Percentiles rank a stretch among this genome's conserved stretches.
Conservation (phyloP, 2,113 vertebrate genomes). For the Hylia prasina region DNA sequence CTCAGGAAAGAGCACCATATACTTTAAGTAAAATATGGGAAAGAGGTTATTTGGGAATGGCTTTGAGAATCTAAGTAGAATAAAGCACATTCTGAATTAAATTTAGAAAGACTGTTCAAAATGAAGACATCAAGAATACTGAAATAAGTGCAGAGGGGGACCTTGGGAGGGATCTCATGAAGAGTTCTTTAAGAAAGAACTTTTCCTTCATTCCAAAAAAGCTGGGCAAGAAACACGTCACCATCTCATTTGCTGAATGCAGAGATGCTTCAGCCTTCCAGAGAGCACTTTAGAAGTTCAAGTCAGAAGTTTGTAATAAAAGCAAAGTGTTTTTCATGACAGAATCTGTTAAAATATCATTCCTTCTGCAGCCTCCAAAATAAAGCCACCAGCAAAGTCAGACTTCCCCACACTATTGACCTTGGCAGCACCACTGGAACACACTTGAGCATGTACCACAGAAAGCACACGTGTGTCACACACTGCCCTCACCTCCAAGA, state of each 20-base stretch:
- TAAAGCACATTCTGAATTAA: not conserved
- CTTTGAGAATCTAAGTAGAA: not conserved
- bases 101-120: not conserved
- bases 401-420: not conserved
- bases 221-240: not conserved
- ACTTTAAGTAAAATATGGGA: not conserved
- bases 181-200: not conserved
- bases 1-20: not conserved
- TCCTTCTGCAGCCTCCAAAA: not conserved
- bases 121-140: not conserved
- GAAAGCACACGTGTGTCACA: not conserved
- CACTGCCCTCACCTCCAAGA: not conserved
- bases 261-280: not conserved
- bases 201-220: not conserved
- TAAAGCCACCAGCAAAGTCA: not conserved
- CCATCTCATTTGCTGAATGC: not conserved
- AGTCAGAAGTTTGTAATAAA: not conserved
- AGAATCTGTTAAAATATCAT: not conserved
- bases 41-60: not conserved
- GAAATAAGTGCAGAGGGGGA: not conserved
- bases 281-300: not conserved
- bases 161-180: not conserved
- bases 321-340: not conserved
- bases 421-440: not conserved
- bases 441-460: not conserved